Evolutionary conservation across 2,888 invertebrate genomes (phyloP).

Genomic region (Cistogaster globosa): DNA sequence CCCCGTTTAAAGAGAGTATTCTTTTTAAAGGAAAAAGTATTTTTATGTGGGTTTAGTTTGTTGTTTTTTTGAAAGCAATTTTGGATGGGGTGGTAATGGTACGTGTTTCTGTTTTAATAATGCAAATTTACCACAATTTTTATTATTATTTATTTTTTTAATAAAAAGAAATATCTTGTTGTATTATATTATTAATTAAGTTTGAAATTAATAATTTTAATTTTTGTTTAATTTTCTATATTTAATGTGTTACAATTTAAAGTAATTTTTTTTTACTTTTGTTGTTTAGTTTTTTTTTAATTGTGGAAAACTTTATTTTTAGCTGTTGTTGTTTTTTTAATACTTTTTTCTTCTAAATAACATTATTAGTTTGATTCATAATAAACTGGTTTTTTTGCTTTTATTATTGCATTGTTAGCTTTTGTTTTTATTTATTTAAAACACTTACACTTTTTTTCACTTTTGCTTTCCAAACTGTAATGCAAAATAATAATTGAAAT

Average conservation of each 20-base stretch:
- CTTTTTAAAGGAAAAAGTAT: conserved; percentile 18
- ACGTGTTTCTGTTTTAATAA: background rate
- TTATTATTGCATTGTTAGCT: conserved; percentile 13
- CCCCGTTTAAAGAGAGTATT: conserved; percentile 3
- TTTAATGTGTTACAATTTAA: background rate
- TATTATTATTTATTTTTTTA: background rate
- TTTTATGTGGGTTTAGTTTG: conserved; percentile 19
- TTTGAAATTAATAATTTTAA: background rate
- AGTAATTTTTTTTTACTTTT: background rate
- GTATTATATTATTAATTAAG: background rate
- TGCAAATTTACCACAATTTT: conserved; percentile 2
- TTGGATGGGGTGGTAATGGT: background rate
- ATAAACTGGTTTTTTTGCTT: conserved; percentile 20
- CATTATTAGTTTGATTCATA: background rate
- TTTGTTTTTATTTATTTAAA: background rate
- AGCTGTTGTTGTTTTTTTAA: background rate
- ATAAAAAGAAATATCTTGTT: background rate
- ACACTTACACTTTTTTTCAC: conserved; percentile 65
- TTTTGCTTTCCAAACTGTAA: conserved; percentile 60
- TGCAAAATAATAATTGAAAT: conserved; percentile 38
- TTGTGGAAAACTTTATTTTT: background rate
- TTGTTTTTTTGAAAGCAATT: background rate
- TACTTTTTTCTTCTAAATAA: background rate
- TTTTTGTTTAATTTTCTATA: conserved; percentile 4
- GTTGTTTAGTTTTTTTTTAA: background rate